Percentiles rank a stretch among this genome's conserved stretches.
These are phyloP conservation scores for Heliconius ethilla DNA, from an alignment of 2,888 invertebrate genomes.

Conservation along the genomic window DNA sequence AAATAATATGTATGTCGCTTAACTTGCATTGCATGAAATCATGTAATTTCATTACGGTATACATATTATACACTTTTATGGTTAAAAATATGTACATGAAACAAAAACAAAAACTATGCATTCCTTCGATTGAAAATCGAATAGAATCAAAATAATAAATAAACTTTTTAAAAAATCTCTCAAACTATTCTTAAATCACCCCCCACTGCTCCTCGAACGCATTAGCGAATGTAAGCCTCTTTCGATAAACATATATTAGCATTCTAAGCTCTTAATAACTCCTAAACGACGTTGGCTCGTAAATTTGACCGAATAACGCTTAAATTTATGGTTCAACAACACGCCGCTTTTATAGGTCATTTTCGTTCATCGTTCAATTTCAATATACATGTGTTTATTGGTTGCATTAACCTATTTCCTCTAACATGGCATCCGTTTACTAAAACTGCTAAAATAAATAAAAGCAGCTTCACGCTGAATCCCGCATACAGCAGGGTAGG, in stretches of 20 bases:
- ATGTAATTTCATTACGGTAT: too few species aligned
- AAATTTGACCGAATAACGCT: constrained; percentile 44
- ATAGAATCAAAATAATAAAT: neutral
- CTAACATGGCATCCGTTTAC: neutral
- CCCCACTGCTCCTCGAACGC: constrained; percentile 8
- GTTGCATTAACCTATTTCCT: constrained; percentile 27
- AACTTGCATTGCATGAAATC: too few species aligned
- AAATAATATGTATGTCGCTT: too few species aligned
- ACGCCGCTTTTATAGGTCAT: constrained; percentile 40
- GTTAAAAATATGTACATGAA: too few species aligned
- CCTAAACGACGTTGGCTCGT: constrained; percentile 49
- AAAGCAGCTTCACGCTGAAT: too few species aligned
- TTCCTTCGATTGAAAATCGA: too few species aligned
- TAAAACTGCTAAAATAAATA: too few species aligned
- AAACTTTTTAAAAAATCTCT: neutral
- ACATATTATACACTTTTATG: too few species aligned
- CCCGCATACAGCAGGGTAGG: too few species aligned
- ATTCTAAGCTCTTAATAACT: constrained; percentile 50
- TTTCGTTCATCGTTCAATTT: constrained; percentile 37
- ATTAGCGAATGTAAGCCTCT: constrained; percentile 39
- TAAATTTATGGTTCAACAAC: constrained; percentile 42
- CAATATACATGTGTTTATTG: constrained; percentile 40
- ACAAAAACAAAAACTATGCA: too few species aligned
- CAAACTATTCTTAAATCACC: constrained; percentile 15
- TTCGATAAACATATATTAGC: constrained; percentile 51